Percentiles rank a stretch among this genome's conserved stretches.
These are phyloP conservation scores for Dicyrtomina minuta DNA, from an alignment of 2,888 invertebrate genomes.

Conservation along the genomic window DNA sequence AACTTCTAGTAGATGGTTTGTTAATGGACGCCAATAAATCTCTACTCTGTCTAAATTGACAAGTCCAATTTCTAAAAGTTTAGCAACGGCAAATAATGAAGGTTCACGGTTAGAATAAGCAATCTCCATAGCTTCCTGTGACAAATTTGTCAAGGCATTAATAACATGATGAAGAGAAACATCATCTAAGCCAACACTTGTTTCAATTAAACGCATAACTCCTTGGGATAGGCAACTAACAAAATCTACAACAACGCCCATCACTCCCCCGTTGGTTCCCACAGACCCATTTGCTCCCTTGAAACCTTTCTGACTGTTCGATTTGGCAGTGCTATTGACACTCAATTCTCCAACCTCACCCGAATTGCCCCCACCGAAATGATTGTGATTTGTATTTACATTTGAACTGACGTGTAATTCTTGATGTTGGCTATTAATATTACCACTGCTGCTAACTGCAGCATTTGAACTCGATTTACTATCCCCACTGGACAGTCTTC, in stretches of 20 bases:
- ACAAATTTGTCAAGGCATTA: slow-evolving; percentile 92
- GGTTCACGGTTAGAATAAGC: slow-evolving; percentile 95
- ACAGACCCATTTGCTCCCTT: slow-evolving; percentile 47
- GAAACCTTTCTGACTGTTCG: slow-evolving; percentile 28
- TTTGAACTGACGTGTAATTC: slow-evolving; percentile 10
- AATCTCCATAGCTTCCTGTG: slow-evolving; percentile 94
- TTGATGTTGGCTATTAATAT: slow-evolving; percentile 1
- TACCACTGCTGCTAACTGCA: neutral
- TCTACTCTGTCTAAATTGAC: slow-evolving; percentile 92
- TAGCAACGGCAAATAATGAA: slow-evolving; percentile 94
- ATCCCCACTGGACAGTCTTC: slow-evolving; percentile 18
- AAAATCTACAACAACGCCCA: slow-evolving; percentile 53
- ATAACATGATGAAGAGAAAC: slow-evolving; percentile 93
- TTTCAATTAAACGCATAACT: slow-evolving; percentile 90
- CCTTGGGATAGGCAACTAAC: slow-evolving; percentile 51
- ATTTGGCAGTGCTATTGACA: slow-evolving; percentile 20
- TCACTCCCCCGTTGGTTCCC: slow-evolving; percentile 48
- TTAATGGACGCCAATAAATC: slow-evolving; percentile 91
- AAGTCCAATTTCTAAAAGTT: slow-evolving; percentile 93
- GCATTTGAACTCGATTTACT: slow-evolving; percentile 10
- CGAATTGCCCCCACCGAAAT: neutral
- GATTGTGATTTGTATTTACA: slow-evolving; percentile 5
- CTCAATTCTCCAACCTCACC: slow-evolving; percentile 32
- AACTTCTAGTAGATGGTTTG: slow-evolving; percentile 92
- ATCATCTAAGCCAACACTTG: slow-evolving; percentile 89